Evolutionary conservation across 2,888 invertebrate species (phyloP), one percentile per base, ranked within the genome.

Genomic region (Mesorhabditis sp.): DNA sequence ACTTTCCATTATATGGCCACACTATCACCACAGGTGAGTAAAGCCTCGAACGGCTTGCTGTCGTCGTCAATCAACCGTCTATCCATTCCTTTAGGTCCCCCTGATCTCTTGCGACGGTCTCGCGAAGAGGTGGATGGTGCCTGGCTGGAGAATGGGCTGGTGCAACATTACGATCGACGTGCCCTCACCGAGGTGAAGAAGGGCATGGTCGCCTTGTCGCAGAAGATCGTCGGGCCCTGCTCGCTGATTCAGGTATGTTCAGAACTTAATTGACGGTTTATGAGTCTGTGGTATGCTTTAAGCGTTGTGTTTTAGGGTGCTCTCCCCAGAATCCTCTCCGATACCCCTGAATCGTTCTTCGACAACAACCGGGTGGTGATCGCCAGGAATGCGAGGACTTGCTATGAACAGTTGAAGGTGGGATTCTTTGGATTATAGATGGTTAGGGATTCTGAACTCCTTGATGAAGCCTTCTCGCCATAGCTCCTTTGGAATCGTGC

Each of bases 81-180:
- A 45, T n/a, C 10, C 95, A 96, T 62, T 62, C 62, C 41, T 62
- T 62, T 62, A 41, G 15, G 15, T 41, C 66, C 97, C 97, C 6
- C 90, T 98, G 74, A 88, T 98, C 62, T 91, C 94, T 4, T 97
- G 96, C 87, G 92, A 96, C 75, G 97, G 97, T 2, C 89, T 97
- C 28, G 94, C 96, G 0, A 98, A 98, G 87, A 90, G 95, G 85
- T 97, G 93, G 87, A 88, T 98, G 80, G 92, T 96, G 13, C 97
- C 97, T 10, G 97, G 98, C 13, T 98, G 97, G 96, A 89, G 98
- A 83, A 90, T 95, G 89, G 97, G 97, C 0, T 98, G 97, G 98
- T 91, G 97, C 76, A 90, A 93, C 6, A 90, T 98, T 93, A 96
- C 86, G 95, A 98, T 87, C 90, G 92, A 69, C 76, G 79, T 43